These are phyloP conservation scores for Urosaurus nigricauda DNA, from an alignment of 2,797 vertebrate genomes.

Conservation along the genomic window DNA sequence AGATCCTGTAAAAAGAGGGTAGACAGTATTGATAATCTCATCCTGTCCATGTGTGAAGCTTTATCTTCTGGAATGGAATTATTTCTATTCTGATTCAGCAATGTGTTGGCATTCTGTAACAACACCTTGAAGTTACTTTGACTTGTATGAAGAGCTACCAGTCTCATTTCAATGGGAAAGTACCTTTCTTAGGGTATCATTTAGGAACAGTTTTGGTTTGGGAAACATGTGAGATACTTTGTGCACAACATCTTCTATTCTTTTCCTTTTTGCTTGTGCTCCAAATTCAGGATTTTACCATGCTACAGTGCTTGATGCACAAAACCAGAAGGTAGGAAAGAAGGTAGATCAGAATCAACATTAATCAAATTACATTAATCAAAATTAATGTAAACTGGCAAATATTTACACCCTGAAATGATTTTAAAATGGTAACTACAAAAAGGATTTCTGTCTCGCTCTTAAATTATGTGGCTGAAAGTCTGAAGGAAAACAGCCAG, in stretches of 20 bases:
- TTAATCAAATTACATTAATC: no score
- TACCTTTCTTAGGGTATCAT: neutral
- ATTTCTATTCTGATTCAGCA: neutral
- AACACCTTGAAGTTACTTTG: no score
- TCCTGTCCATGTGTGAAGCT: neutral
- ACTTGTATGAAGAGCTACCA: neutral
- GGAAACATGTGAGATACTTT: neutral
- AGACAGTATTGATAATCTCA: neutral
- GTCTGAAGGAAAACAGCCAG: neutral
- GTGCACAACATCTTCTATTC: neutral
- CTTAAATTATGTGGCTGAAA: neutral
- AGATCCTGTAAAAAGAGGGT: neutral
- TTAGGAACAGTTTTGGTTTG: neutral
- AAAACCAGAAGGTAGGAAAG: neutral
- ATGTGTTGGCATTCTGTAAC: neutral
- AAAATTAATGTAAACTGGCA: neutral
- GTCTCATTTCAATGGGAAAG: neutral
- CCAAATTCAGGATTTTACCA: neutral
- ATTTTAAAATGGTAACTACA: neutral
- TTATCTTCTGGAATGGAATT: neutral
- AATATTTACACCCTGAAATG: neutral
- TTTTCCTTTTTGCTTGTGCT: neutral
- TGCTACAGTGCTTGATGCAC: neutral
- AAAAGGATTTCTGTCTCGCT: neutral
- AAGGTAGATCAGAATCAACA: neutral